Conservation (phyloP, 2,888 invertebrate genomes). For the Camptogramma bilineatum region DNA sequence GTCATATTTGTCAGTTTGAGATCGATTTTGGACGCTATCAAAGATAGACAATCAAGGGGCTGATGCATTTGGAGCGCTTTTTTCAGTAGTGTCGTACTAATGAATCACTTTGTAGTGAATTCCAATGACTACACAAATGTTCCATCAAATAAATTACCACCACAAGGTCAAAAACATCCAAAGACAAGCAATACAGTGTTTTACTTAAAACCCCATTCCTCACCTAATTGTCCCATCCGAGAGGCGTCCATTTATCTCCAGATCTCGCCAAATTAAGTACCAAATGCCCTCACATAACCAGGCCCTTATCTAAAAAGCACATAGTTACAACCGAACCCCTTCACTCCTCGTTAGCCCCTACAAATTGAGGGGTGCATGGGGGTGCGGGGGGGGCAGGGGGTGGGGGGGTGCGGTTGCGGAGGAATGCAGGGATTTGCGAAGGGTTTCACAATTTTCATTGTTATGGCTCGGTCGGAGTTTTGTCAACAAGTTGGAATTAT, state of each 20-base stretch:
- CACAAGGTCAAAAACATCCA: neutral
- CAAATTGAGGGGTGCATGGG: slow-evolving; percentile 52
- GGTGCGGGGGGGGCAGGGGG: slow-evolving; percentile 25
- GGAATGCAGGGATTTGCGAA: slow-evolving; percentile 46
- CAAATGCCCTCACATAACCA: slow-evolving; percentile 44
- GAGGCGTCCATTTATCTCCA: slow-evolving; percentile 34
- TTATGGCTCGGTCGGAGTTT: slow-evolving; percentile 43
- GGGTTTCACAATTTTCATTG: slow-evolving; percentile 44
- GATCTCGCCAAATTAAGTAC: slow-evolving; percentile 45
- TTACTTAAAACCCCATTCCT: slow-evolving; percentile 21
- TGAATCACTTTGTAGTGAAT: too few relatives aligned
- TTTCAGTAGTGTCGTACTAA: too few relatives aligned
- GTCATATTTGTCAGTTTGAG: too few relatives aligned
- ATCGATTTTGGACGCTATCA: too few relatives aligned
- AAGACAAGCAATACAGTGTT: slow-evolving; percentile 1
- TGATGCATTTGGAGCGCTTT: too few relatives aligned
- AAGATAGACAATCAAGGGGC: too few relatives aligned
- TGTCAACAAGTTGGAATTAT: slow-evolving; percentile 44
- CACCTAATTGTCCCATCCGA: slow-evolving; percentile 24
- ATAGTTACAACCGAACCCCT: slow-evolving; percentile 49
- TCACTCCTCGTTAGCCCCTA: slow-evolving; percentile 70
- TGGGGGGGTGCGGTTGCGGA: slow-evolving; percentile 44
- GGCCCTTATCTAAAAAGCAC: slow-evolving; percentile 43
- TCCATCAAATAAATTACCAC: neutral
- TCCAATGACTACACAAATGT: neutral